Conservation (phyloP, 2,113 vertebrate species). For the Petroica traversi region DNA sequence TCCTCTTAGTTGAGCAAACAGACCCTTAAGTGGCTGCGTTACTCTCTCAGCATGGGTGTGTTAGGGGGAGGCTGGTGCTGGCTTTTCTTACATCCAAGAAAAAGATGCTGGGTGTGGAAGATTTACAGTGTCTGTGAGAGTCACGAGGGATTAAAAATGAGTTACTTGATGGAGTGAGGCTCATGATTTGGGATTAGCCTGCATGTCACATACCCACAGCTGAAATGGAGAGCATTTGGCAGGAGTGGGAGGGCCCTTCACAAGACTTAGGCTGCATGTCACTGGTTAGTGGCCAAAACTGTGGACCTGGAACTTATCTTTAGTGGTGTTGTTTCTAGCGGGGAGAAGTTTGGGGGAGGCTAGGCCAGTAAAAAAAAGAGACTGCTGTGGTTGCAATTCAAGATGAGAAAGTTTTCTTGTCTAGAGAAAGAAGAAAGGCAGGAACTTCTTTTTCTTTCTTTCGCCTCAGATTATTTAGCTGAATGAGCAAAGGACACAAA, state of each 20-base stretch:
- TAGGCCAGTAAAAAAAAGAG: background rate
- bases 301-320: background rate
- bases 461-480: background rate
- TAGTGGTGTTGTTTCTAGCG: background rate
- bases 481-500: background rate
- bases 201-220: background rate
- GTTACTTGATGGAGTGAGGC: background rate
- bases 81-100: background rate
- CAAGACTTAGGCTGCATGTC: background rate
- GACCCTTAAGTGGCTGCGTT: accelerated
- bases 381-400: background rate
- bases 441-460: background rate
- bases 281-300: background rate
- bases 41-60: background rate
- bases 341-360: background rate
- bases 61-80: background rate
- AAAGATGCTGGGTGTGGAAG: background rate
- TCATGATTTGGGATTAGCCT: background rate
- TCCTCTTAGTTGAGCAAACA: background rate
- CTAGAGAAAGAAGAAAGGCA: background rate
- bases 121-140: conserved; percentile 13
- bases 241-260: background rate
- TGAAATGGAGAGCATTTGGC: background rate
- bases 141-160: background rate
- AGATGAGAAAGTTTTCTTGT: background rate